phyloP scores from a whole-genome alignment of 1,140 invertebrate genomes.

The Aradophagus sp. region DNA sequence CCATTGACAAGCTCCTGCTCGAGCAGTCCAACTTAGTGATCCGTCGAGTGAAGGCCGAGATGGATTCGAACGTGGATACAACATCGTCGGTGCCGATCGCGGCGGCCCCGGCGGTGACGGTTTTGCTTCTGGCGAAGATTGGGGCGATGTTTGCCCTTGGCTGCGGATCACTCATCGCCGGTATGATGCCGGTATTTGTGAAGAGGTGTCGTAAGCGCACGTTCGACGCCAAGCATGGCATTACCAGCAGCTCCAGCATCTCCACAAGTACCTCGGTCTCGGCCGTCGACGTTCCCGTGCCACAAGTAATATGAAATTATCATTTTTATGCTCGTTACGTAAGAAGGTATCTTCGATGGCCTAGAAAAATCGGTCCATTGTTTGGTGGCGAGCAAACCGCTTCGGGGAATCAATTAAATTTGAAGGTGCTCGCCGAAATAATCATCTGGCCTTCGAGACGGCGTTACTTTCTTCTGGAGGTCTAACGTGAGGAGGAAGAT shows the following conservation, averaged over 20 bases:
- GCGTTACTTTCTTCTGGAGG: too few species aligned
- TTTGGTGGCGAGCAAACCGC: too few species aligned
- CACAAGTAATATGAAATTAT: constrained; percentile 57
- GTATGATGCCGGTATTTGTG: constrained; percentile 75
- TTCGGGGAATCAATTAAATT: too few species aligned
- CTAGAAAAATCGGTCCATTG: too few species aligned
- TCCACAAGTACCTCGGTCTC: constrained; percentile 64
- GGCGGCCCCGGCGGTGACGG: constrained; percentile 21
- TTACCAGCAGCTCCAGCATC: constrained; percentile 61
- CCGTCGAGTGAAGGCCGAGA: neutral
- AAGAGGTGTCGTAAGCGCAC: constrained; percentile 67
- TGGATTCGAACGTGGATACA: constrained; percentile 23
- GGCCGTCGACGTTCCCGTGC: constrained; percentile 46
- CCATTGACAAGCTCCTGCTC: too few species aligned
- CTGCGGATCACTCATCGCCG: constrained; percentile 74
- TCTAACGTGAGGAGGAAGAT: too few species aligned
- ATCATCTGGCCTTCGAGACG: too few species aligned
- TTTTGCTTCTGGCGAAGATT: constrained; percentile 73
- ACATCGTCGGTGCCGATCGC: constrained; percentile 25
- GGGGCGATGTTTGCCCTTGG: constrained; percentile 77
- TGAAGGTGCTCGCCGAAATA: too few species aligned
- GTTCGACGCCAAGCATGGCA: constrained; percentile 58
- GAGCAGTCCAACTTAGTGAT: too few species aligned
- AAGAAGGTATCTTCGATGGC: too few species aligned
- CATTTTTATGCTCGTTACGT: too few species aligned